phyloP scores from a whole-genome alignment of 1,140 invertebrate genomes.

The Megathymus violae region DNA sequence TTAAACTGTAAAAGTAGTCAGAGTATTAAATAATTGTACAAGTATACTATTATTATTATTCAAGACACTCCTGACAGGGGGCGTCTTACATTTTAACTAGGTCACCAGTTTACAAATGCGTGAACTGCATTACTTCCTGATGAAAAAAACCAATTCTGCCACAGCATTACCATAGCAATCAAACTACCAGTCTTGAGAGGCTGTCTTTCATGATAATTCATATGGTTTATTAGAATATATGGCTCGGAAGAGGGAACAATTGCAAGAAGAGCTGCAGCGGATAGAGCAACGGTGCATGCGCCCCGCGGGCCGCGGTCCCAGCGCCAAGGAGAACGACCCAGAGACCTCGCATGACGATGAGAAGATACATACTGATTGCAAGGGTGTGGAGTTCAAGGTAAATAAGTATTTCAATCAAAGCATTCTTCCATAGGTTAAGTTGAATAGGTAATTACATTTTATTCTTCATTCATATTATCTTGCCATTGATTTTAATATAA shows the following conservation, averaged over 20 bases:
- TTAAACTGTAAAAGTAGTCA: too few relatives aligned
- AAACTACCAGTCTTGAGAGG: too few relatives aligned
- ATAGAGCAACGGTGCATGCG: constrained; percentile 74
- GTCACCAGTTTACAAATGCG: too few relatives aligned
- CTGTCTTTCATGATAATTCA: constrained; percentile 36
- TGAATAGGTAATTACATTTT: constrained; percentile 19
- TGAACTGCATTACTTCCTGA: too few relatives aligned
- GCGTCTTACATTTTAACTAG: too few relatives aligned
- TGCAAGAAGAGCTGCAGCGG: constrained; percentile 68
- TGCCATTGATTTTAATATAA: too few relatives aligned
- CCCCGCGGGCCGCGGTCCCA: constrained; percentile 40
- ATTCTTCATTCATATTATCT: too few relatives aligned
- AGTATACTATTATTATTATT: too few relatives aligned
- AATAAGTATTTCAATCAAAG: neutral
- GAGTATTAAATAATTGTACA: too few relatives aligned
- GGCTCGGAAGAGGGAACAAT: constrained; percentile 68
- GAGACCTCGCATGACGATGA: constrained; percentile 24
- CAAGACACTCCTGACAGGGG: too few relatives aligned
- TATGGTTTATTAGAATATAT: constrained; percentile 69
- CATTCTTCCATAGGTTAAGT: neutral
- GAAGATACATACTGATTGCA: neutral
- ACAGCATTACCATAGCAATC: too few relatives aligned
- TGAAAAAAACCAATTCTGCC: too few relatives aligned
- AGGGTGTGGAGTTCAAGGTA: constrained; percentile 1
- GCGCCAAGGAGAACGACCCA: constrained; percentile 59